Conservation (phyloP, 2,113 vertebrate species). For the Pteruthius melanotis region DNA sequence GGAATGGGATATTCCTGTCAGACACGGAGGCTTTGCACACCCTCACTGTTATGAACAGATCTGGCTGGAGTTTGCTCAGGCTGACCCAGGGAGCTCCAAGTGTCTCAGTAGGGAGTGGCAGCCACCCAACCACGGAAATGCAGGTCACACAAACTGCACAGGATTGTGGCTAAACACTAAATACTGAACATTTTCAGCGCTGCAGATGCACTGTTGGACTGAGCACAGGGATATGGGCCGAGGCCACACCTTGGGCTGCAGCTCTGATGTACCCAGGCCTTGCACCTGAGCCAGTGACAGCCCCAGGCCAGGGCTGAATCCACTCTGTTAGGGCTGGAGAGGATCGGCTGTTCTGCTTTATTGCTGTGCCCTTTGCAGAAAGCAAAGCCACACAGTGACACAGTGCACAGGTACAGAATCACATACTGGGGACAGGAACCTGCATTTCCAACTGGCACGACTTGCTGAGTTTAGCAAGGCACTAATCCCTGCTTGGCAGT, state of each 20-base stretch:
- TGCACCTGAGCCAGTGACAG: not conserved
- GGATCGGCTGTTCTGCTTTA: not conserved
- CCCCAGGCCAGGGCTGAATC: not conserved
- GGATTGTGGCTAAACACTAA: not conserved
- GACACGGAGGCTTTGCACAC: not conserved
- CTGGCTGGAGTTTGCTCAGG: not conserved
- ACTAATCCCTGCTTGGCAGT: not conserved
- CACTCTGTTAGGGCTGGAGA: not conserved
- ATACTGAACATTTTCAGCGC: not conserved
- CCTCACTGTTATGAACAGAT: not conserved
- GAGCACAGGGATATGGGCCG: rapidly evolving
- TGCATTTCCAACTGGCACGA: not conserved
- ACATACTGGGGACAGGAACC: not conserved
- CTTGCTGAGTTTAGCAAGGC: not conserved
- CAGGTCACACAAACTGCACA: not conserved
- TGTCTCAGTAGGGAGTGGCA: not conserved
- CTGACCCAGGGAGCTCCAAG: not conserved
- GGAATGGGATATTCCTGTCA: not conserved
- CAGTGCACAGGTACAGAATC: not conserved
- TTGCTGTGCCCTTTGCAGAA: not conserved
- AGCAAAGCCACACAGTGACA: not conserved
- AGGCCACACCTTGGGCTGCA: not conserved
- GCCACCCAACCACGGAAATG: rapidly evolving
- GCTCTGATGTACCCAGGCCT: not conserved
- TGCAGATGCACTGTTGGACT: not conserved